A percentile compares a stretch with the other conserved stretches of the same genome.
Evolutionary conservation across 2,888 invertebrate species (phyloP).

Genomic region (Meta bourneti): DNA sequence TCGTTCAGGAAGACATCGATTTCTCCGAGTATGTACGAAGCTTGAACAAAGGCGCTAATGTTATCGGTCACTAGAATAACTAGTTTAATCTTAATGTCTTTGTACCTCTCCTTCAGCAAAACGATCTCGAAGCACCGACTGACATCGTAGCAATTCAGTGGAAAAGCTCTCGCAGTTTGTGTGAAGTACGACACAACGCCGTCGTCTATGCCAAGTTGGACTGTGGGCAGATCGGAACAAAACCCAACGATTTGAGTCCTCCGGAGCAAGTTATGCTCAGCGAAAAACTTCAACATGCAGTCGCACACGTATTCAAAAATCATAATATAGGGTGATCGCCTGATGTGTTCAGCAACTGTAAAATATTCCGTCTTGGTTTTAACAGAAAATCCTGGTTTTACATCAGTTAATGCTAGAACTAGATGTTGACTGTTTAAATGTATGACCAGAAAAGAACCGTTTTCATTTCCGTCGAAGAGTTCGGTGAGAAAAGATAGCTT

Average conservation of each 20-base stretch:
- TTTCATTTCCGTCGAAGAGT: conserved; percentile 57
- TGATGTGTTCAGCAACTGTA: conserved; percentile 30
- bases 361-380: conserved; percentile 42
- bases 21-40: conserved; percentile 21
- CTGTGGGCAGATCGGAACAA: conserved; percentile 41
- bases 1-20: conserved; percentile 47
- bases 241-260: conserved; percentile 43
- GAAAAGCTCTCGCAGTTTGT: conserved; percentile 40
- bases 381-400: conserved; percentile 52
- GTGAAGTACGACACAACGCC: conserved; percentile 49
- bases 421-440: conserved; percentile 39
- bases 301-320: conserved; percentile 62
- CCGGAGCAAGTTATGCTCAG: conserved; percentile 25
- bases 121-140: conserved; percentile 55
- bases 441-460: conserved; percentile 48
- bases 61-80: conserved; percentile 39
- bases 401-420: conserved; percentile 6
- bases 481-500: conserved; percentile 54
- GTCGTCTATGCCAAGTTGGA: conserved; percentile 49
- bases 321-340: conserved; percentile 53
- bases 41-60: conserved; percentile 23
- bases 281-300: conserved; percentile 51
- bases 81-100: conserved; percentile 16
- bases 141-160: conserved; percentile 62
- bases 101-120: conserved; percentile 45